phyloP scores from a whole-genome alignment of 2,888 invertebrate genomes.

The Hemistola chrysoprasaria region DNA sequence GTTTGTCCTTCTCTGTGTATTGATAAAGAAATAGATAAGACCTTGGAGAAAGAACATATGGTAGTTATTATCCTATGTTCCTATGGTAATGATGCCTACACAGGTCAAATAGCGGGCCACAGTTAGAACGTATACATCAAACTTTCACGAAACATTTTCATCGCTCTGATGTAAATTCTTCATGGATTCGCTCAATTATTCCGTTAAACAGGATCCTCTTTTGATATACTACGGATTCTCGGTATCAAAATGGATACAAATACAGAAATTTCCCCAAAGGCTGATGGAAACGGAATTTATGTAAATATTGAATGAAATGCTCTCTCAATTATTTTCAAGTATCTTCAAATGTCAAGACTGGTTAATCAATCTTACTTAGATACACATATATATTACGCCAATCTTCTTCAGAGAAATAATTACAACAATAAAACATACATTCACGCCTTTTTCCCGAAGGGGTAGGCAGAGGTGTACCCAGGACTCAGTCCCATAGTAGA shows the following conservation, averaged over 20 bases:
- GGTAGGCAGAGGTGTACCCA: no score
- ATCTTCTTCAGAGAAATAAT: slow-evolving; percentile 16
- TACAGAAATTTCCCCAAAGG: slow-evolving; percentile 6
- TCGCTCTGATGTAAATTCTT: slow-evolving; percentile 21
- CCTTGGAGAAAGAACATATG: no score
- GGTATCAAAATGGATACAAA: slow-evolving; percentile 14
- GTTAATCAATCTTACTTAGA: background rate
- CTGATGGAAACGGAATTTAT: slow-evolving; percentile 3
- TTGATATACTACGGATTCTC: slow-evolving; percentile 16
- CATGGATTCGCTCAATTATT: slow-evolving; percentile 20
- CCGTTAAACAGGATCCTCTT: slow-evolving; percentile 12
- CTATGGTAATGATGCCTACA: no score
- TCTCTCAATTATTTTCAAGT: background rate
- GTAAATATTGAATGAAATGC: slow-evolving; percentile 4
- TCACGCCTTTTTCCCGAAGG: no score
- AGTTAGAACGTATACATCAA: no score
- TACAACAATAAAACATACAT: no score
- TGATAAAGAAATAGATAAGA: no score
- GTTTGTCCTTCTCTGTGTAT: no score
- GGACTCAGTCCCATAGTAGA: no score
- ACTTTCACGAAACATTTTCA: slow-evolving; percentile 12
- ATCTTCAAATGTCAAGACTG: background rate
- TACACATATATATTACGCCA: background rate
- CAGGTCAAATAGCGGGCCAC: no score
- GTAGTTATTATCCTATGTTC: no score